A percentile compares a stretch with the other conserved stretches of the same genome.
Conservation (phyloP, 2,888 invertebrate genomes). For the Mimachlamys varia region DNA sequence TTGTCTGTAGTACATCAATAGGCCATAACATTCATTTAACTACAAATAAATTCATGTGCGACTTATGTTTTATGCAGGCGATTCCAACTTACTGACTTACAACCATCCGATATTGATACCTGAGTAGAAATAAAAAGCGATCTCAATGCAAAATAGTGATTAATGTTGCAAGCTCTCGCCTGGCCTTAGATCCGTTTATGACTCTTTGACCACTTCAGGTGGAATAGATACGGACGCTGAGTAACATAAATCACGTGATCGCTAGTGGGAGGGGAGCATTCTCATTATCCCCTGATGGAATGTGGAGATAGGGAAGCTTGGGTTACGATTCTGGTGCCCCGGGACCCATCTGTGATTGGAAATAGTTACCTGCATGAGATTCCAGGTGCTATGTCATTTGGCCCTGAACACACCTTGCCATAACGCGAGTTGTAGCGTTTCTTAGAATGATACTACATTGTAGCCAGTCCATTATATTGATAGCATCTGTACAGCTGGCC, state of each 20-base stretch:
- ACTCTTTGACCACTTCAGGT: constrained; percentile 21
- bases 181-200: neutral
- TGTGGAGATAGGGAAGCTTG: neutral
- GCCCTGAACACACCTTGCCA: neutral
- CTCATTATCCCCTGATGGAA: constrained; percentile 15
- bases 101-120: neutral
- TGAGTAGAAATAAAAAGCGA: neutral
- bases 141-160: neutral
- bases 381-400: neutral
- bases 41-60: neutral
- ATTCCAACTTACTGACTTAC: neutral
- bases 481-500: neutral
- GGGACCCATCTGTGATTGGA: neutral
- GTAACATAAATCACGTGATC: neutral
- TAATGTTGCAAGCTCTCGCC: neutral
- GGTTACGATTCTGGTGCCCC: neutral
- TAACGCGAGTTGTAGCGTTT: neutral
- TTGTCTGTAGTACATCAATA: constrained; percentile 20
- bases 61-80: neutral
- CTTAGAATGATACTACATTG: neutral
- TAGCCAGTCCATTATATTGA: neutral
- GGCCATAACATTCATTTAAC: neutral
- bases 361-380: neutral
- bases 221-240: neutral
- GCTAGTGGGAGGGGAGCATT: neutral